phyloP scores from a whole-genome alignment of 2,797 vertebrate genomes.

The Melanotaenia maccullochi region DNA sequence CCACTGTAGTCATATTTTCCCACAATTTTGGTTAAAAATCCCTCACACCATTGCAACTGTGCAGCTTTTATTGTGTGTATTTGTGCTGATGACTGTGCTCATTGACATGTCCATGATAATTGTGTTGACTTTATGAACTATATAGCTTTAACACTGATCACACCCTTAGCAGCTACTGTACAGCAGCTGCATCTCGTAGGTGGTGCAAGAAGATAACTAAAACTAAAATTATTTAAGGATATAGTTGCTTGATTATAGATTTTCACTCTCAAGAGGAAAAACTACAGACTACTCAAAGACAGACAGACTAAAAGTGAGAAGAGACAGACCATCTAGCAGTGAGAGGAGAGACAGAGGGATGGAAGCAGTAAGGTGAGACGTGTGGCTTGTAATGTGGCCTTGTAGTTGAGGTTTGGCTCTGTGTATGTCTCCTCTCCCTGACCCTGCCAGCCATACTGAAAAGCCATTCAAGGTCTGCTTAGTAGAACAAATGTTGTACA shows the following conservation, averaged over 20 bases:
- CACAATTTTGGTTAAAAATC: neutral
- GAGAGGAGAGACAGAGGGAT: constrained; percentile 26
- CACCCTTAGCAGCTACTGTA: neutral
- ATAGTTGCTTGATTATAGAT: neutral
- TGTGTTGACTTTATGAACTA: neutral
- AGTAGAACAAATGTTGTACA: constrained; percentile 76
- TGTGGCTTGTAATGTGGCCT: constrained; percentile 66
- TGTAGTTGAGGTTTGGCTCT: constrained; percentile 71
- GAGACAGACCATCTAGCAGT: constrained; percentile 13
- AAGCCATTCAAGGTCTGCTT: constrained; percentile 66
- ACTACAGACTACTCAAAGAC: constrained; percentile 20
- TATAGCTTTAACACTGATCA: neutral
- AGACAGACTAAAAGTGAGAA: constrained; percentile 28
- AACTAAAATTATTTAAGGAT: neutral
- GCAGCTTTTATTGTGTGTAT: neutral
- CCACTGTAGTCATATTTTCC: constrained; percentile 11
- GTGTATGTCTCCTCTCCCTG: constrained; percentile 65
- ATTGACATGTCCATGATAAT: neutral
- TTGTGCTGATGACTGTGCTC: neutral
- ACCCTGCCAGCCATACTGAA: constrained; percentile 74
- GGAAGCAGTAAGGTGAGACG: constrained; percentile 56
- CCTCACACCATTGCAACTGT: neutral
- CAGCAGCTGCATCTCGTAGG: neutral
- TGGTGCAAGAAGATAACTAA: neutral
- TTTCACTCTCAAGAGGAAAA: constrained; percentile 15